Evolutionary conservation across 2,888 invertebrate genomes (phyloP), one percentile per base, ranked within the genome.

Genomic region (Hydropsyche betteni): DNA sequence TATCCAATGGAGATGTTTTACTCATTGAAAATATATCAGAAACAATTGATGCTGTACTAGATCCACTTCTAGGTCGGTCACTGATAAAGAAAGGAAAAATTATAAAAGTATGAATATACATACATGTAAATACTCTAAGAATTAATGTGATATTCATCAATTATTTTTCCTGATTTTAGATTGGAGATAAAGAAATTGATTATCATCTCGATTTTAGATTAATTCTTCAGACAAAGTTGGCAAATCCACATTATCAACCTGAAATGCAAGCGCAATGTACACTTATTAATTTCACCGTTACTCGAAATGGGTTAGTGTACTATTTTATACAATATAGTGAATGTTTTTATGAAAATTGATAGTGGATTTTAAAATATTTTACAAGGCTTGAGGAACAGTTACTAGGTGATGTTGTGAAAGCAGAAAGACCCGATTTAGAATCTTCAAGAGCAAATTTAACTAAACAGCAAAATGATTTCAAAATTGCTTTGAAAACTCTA

Each of bases 231-330:
- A 97, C 97, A 0, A 98, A 98, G 85, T 85, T 98, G 77, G 96
- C 95, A 0, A 98, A 98, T 86, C 97, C 97, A 0, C 97, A 97
- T 86, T 98, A 97, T 83, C 96, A 97, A 83, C 97, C 97, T 0
- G 97, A 98, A 86, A 94, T 97, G 91, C 97, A 98, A 85, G 97
- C 97, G 0, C 97, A 98, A 86, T 94, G 96, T 6, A 97, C 97
- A 0, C 89, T 98, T 14, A 97, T 98, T 78, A 97, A 98, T 85
- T 98, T 98, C 82, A 97, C 97, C 1, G 97, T 98, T 2, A 98
- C 97, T 0, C 90, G 91, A 82, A 96, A 97, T 83, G 97, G 96
- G 84, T 87, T 80, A 82, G 33, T 69, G 53, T 61, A 73, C n/a
- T 10, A 71, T 24, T 2, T 2, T 52, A 50, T 33, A 36, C 14